A percentile compares a stretch with the other conserved stretches of the same genome.
phyloP scores from a whole-genome alignment of 2,888 invertebrate species.

The Amblyteles armatorius region DNA sequence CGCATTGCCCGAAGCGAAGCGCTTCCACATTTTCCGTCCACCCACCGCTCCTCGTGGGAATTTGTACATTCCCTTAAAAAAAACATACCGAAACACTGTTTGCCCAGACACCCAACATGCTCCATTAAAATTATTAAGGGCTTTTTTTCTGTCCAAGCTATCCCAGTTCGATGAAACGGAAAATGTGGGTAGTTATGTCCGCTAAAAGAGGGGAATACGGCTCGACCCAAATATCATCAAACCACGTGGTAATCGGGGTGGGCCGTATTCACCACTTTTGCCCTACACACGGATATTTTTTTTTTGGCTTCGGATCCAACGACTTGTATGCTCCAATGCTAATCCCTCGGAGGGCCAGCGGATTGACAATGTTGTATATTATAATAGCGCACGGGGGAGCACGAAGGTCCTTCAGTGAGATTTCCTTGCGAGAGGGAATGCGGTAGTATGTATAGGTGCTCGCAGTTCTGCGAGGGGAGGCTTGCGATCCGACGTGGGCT shows the following conservation, averaged over 20 bases:
- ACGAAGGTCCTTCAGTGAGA: constrained; percentile 24
- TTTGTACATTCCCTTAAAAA: constrained; percentile 60
- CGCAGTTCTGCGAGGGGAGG: background rate
- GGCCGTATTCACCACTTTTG: background rate
- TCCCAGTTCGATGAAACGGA: background rate
- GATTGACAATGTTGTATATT: constrained; percentile 22
- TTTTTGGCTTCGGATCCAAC: background rate
- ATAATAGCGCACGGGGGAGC: background rate
- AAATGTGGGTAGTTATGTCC: no score
- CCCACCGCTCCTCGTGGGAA: constrained; percentile 71
- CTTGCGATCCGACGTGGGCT: constrained; percentile 24
- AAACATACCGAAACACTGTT: constrained; percentile 70
- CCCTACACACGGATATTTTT: background rate
- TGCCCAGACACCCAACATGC: constrained; percentile 67
- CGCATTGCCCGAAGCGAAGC: background rate
- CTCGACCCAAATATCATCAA: no score
- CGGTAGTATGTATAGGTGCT: constrained; percentile 32
- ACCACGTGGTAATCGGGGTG: background rate
- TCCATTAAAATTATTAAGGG: constrained; percentile 73
- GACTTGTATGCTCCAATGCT: constrained; percentile 21
- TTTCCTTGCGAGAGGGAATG: constrained; percentile 57
- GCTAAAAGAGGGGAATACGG: no score
- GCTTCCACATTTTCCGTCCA: constrained; percentile 22
- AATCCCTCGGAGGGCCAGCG: constrained; percentile 31
- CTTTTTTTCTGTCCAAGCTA: constrained; percentile 63